Evolutionary conservation across 2,888 invertebrate genomes (phyloP).

Genomic region (Mantis religiosa): DNA sequence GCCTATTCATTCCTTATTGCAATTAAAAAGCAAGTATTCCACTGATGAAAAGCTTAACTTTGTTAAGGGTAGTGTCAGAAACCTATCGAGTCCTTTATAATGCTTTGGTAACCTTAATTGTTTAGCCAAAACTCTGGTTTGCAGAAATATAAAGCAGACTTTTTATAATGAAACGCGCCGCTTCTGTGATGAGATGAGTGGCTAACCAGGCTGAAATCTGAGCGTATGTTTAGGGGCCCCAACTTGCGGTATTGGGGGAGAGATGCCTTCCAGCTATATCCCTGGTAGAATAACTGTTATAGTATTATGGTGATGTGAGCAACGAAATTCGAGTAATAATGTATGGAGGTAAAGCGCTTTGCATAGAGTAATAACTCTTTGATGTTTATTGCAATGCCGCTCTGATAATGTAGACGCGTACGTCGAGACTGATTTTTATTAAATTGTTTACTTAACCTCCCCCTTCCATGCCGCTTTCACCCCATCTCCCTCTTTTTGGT

Average conservation of each 20-base stretch:
- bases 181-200: neutral
- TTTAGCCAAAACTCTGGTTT: neutral
- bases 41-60: neutral
- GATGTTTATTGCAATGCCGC: neutral
- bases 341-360: neutral
- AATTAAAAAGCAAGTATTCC: too few relatives aligned
- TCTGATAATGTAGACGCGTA: slow-evolving; percentile 6
- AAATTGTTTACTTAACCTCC: slow-evolving; percentile 16
- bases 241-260: neutral
- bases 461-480: neutral
- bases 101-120: neutral
- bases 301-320: slow-evolving; percentile 6
- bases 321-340: neutral
- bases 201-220: neutral
- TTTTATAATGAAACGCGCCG: neutral
- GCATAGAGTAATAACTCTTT: slow-evolving; percentile 7
- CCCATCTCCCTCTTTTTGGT: neutral
- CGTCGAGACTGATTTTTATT: slow-evolving; percentile 7
- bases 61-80: neutral
- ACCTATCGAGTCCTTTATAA: neutral
- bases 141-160: neutral
- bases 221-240: too few relatives aligned
- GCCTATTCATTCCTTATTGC: too few relatives aligned
- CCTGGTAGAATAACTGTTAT: slow-evolving; percentile 4
- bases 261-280: neutral